Conservation (phyloP, 2,797 vertebrate species). For the Danio tinwini region DNA sequence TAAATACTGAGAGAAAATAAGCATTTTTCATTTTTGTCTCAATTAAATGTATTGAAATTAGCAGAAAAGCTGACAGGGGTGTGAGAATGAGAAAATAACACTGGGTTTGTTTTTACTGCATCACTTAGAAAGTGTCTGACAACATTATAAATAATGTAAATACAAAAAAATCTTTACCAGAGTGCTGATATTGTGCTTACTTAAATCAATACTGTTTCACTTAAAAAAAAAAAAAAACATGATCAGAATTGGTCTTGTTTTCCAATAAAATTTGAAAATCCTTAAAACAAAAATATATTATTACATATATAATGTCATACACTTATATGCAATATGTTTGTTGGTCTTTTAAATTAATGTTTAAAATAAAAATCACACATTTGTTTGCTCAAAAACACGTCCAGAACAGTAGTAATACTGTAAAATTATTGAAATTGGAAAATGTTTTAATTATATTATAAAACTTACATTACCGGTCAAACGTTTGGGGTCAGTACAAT, state of each 20-base stretch:
- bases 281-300: background rate
- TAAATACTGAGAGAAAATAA: conserved; percentile 53
- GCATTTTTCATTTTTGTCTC: conserved; percentile 39
- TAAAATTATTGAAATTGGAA: background rate
- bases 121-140: background rate
- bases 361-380: too few relatives aligned
- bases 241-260: conserved; percentile 8
- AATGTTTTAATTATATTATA: too few relatives aligned
- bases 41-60: conserved; percentile 32
- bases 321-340: background rate
- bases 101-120: background rate
- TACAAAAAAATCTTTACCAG: background rate
- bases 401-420: background rate
- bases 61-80: background rate
- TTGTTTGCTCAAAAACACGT: background rate
- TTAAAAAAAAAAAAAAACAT: background rate
- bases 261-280: conserved; percentile 6
- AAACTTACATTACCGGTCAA: too few relatives aligned
- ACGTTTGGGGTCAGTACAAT: too few relatives aligned
- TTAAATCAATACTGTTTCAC: conserved; percentile 16
- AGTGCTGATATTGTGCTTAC: conserved; percentile 3
- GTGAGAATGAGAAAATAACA: conserved; percentile 24
- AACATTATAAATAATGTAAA: background rate
- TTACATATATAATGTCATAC: background rate
- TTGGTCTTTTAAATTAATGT: too few relatives aligned